phyloP scores from a whole-genome alignment of 2,113 vertebrate genomes.

The Takifugu bimaculatus region DNA sequence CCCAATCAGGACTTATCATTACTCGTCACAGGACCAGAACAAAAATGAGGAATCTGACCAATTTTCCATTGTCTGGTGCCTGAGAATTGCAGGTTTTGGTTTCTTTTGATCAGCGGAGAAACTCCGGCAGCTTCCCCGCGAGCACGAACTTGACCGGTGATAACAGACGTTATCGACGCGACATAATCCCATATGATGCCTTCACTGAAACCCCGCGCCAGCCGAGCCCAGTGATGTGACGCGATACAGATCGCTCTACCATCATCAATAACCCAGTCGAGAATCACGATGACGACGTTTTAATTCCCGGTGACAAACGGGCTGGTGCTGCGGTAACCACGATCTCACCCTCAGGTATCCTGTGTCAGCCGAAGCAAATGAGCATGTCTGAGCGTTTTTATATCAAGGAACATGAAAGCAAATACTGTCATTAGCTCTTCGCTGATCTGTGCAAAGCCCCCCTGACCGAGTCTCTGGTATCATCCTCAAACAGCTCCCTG shows the following conservation, averaged over 20 bases:
- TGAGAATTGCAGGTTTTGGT: too few species aligned
- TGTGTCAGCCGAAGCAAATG: not conserved
- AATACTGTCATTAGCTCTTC: constrained; percentile 16
- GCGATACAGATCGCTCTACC: not conserved
- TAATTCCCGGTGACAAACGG: not conserved
- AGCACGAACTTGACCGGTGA: too few species aligned
- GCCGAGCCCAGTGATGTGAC: not conserved
- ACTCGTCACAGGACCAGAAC: too few species aligned
- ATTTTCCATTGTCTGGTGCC: too few species aligned
- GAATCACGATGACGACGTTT: not conserved
- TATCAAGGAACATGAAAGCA: constrained; percentile 40
- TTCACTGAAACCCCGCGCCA: too few species aligned
- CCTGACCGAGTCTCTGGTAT: constrained; percentile 51
- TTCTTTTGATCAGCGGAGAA: too few species aligned
- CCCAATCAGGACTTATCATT: constrained; percentile 3
- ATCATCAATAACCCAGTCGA: not conserved
- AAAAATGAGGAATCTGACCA: too few species aligned
- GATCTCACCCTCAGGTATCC: not conserved
- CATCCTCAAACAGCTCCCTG: constrained; percentile 46
- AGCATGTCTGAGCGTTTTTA: constrained; percentile 16
- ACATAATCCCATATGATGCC: too few species aligned
- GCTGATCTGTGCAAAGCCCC: constrained; percentile 29
- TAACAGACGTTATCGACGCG: too few species aligned
- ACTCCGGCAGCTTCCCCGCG: too few species aligned
- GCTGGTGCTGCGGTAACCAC: not conserved